Conservation (phyloP, 2,797 vertebrate genomes). For the Gorsachius magnificus region DNA sequence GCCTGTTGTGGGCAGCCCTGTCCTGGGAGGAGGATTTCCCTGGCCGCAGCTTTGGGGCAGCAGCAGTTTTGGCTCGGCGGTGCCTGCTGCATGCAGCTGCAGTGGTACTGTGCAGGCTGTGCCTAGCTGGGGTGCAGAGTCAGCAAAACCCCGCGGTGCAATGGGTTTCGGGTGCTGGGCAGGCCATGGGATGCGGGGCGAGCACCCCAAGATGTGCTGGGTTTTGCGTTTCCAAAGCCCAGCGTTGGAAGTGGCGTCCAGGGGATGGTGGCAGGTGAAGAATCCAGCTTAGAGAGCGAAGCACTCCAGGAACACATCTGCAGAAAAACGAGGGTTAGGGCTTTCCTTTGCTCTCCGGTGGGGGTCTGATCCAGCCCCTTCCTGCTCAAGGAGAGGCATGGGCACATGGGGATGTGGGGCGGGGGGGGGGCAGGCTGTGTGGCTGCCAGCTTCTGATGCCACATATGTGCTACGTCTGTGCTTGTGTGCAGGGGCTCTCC, state of each 20-base stretch:
- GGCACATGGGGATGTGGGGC: accelerated
- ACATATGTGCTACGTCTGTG: accelerated
- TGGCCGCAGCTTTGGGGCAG: neutral
- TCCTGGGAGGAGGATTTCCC: neutral
- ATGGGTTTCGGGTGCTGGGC: neutral
- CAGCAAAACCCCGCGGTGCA: accelerated
- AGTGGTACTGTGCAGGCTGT: neutral
- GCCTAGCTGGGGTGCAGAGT: neutral
- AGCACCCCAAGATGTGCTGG: neutral
- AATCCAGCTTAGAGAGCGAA: neutral
- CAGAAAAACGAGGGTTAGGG: accelerated
- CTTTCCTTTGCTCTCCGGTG: neutral
- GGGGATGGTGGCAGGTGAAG: neutral
- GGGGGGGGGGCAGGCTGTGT: no score
- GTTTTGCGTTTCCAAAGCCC: neutral
- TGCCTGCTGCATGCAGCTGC: neutral
- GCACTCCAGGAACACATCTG: accelerated
- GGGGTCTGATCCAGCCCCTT: neutral
- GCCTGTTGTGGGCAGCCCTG: accelerated
- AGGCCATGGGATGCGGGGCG: accelerated
- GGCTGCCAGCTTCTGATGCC: neutral
- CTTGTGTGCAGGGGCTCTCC: accelerated
- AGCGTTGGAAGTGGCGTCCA: neutral
- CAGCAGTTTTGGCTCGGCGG: neutral
- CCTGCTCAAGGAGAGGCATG: neutral